Evolutionary conservation across 2,797 vertebrate genomes (phyloP), one percentile per base, ranked within the genome.

Genomic region (Eulemur coronatus): DNA sequence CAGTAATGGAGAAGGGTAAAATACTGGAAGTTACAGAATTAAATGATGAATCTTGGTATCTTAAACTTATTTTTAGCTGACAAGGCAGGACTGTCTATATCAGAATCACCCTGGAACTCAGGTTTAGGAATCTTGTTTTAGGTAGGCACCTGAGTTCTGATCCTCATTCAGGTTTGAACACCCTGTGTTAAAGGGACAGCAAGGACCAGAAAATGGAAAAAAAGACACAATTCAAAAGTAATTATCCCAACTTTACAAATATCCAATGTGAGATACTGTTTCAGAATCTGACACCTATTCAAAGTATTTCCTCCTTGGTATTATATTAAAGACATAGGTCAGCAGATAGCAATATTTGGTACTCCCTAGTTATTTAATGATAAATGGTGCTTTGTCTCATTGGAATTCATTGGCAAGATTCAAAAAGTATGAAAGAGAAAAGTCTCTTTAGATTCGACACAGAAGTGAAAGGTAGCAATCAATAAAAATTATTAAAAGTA

Each of bases 351-450:
- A 96, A 94, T 41, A 75, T 20, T 90, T 84, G 50, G 13, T 81
- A 48, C 65, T 94, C 93, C 82, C 73, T 35, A 63, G 65, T 95
- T 84, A 81, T 67, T 95, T 82, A 93, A 72, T 46, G 41, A 22
- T 4, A 46, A 92, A 78, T 61, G 33, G 65, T 75, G 28, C 73
- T 90, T 86, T 91, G 38, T 91, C 63, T 91, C 91, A 79, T 12
- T 65, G 89, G 69, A 75, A 55, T 96, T 93, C 55, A 95, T 10
- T 90, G 89, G 80, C 80, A 15, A 92, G 43, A 89, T 38, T 86
- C 30, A 86, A 63, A 84, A 93, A 92, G 65, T 55, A 24, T 22
- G 15, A 85, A 67, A 91, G 59, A 72, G 41, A 82, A 91, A 87
- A 46, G 43, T 94, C 61, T 90, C 30, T 69, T 72, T 46, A 93